Conservation (phyloP, 1,140 invertebrate genomes). For the Drosophila teissieri region DNA sequence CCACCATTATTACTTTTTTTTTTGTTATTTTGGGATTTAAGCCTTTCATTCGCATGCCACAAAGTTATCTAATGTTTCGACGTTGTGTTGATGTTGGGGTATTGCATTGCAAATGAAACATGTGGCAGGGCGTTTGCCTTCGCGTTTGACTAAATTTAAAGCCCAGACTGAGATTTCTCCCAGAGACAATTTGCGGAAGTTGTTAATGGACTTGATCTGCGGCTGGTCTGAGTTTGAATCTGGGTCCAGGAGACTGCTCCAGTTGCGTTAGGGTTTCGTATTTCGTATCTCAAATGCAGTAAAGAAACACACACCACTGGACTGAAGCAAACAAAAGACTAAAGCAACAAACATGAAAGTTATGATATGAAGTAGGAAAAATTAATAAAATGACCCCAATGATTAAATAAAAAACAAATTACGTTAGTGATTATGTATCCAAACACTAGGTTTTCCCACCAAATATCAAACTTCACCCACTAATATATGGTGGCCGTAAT, state of each 20-base stretch:
- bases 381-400: too few relatives aligned
- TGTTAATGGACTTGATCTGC: slow-evolving; percentile 57
- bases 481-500: slow-evolving; percentile 3
- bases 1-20: slow-evolving; percentile 7
- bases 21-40: slow-evolving; percentile 44
- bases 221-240: slow-evolving; percentile 13
- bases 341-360: slow-evolving; percentile 50
- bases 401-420: too few relatives aligned
- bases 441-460: too few relatives aligned
- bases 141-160: slow-evolving; percentile 78
- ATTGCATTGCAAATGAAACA: slow-evolving; percentile 53
- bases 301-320: slow-evolving; percentile 18
- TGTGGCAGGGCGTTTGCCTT: slow-evolving; percentile 69
- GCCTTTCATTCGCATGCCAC: slow-evolving; percentile 67
- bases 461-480: slow-evolving; percentile 11
- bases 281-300: slow-evolving; percentile 37
- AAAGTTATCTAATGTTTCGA: slow-evolving; percentile 69
- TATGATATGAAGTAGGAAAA: slow-evolving; percentile 5
- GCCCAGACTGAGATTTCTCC: slow-evolving; percentile 60
- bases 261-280: slow-evolving; percentile 6
- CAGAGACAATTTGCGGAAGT: slow-evolving; percentile 68
- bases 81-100: slow-evolving; percentile 19
- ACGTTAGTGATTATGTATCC: too few relatives aligned
- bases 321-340: slow-evolving; percentile 60
- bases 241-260: neutral